Evolutionary conservation across 2,113 vertebrate genomes (phyloP).

Genomic region (Psittacus erithacus): DNA sequence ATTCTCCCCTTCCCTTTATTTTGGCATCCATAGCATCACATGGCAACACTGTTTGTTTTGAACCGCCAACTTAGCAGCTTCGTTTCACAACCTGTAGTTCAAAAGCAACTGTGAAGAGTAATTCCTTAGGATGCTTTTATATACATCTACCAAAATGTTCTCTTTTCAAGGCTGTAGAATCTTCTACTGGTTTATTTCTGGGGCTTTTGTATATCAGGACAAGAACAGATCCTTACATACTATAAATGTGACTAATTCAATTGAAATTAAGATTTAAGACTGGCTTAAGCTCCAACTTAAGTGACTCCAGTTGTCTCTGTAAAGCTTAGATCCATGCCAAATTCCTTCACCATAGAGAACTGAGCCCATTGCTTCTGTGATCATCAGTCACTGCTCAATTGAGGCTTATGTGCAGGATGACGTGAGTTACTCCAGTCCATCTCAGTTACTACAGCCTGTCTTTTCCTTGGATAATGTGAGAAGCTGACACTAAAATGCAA

Average conservation of each 20-base stretch:
- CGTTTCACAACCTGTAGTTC: background rate
- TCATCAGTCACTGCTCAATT: accelerated
- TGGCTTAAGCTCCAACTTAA: background rate
- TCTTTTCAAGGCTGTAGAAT: background rate
- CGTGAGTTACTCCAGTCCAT: background rate
- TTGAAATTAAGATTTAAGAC: background rate
- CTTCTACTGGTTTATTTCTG: background rate
- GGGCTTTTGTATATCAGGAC: background rate
- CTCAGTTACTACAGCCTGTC: background rate
- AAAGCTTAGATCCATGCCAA: background rate
- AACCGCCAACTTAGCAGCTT: background rate
- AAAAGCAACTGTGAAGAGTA: background rate
- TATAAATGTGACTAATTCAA: background rate
- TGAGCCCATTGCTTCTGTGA: background rate
- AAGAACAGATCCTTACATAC: background rate
- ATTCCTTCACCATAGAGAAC: background rate
- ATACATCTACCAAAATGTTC: background rate
- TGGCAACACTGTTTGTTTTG: background rate
- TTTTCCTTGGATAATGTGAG: background rate
- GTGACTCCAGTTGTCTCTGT: background rate
- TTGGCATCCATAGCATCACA: background rate
- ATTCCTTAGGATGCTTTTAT: background rate
- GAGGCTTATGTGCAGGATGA: background rate
- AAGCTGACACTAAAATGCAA: background rate
- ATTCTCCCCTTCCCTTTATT: background rate